Evolutionary conservation across 2,888 invertebrate genomes (phyloP).

Genomic region (Mesoligia furuncula): DNA sequence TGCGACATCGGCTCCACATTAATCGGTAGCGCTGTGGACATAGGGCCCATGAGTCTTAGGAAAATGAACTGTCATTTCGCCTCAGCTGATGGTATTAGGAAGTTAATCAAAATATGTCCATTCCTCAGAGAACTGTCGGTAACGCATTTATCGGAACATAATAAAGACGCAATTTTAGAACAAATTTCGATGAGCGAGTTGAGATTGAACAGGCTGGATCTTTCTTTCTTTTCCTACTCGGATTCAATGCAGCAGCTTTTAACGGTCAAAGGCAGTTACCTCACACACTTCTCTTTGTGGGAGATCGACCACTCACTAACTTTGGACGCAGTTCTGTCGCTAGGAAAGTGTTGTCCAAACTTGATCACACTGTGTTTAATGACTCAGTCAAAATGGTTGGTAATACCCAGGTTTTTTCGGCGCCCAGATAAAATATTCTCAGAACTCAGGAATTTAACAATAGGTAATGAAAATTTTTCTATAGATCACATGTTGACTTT

Average conservation of each 20-base stretch:
- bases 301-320: conserved; percentile 85
- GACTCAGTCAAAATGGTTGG: conserved; percentile 83
- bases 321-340: conserved; percentile 81
- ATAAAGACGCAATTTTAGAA: conserved; percentile 85
- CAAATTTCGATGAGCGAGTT: conserved; percentile 83
- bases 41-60: conserved; percentile 83
- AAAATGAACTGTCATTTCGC: conserved; percentile 88
- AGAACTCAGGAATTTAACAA: conserved; percentile 80
- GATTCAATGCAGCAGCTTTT: conserved; percentile 83
- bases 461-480: conserved; percentile 86
- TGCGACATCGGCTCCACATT: conserved; percentile 88
- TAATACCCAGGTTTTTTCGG: conserved; percentile 80
- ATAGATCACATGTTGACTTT: conserved; percentile 82
- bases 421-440: conserved; percentile 80
- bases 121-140: conserved; percentile 83
- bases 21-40: conserved; percentile 78
- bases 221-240: conserved; percentile 87
- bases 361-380: conserved; percentile 83
- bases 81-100: conserved; percentile 84
- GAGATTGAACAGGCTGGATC: conserved; percentile 80
- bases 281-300: conserved; percentile 87
- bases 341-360: conserved; percentile 85
- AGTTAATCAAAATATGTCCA: conserved; percentile 86
- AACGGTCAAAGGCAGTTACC: conserved; percentile 81
- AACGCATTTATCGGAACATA: conserved; percentile 84